Evolutionary conservation across 2,113 vertebrate species (phyloP).

Genomic region (Anas platyrhynchos): DNA sequence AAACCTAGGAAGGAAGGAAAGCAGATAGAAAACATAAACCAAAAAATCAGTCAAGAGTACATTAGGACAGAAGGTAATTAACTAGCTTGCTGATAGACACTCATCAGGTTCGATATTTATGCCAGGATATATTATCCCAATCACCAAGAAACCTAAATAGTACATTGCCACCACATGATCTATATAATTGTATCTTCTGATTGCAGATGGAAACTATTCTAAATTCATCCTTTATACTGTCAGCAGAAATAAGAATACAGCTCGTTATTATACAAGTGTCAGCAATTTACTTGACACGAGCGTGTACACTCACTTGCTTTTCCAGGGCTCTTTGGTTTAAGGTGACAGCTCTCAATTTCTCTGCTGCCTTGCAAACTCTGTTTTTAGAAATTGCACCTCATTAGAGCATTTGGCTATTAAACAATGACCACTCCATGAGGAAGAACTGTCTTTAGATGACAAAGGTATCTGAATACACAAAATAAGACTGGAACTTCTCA

Average conservation of each 20-base stretch:
- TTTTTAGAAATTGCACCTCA: not conserved
- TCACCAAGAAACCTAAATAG: not conserved
- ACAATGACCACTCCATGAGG: not conserved
- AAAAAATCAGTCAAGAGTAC: not conserved
- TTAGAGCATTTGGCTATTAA: not conserved
- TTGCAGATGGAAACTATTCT: not conserved
- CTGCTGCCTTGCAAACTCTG: not conserved
- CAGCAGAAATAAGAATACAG: not conserved
- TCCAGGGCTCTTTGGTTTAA: not conserved
- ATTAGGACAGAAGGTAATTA: not conserved
- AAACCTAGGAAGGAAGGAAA: not conserved
- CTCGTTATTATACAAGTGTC: not conserved
- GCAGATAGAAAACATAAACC: not conserved
- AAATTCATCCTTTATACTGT: not conserved
- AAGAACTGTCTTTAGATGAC: not conserved
- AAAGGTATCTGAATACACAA: not conserved
- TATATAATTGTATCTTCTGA: not conserved
- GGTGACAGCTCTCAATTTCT: not conserved
- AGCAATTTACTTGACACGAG: not conserved
- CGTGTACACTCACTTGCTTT: not conserved
- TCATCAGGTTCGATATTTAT: not conserved
- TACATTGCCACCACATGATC: not conserved
- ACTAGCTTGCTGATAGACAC: not conserved
- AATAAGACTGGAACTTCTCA: not conserved
- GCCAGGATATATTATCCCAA: not conserved